Conservation (phyloP, 2,797 vertebrate genomes). For the Synanceia verrucosa region DNA sequence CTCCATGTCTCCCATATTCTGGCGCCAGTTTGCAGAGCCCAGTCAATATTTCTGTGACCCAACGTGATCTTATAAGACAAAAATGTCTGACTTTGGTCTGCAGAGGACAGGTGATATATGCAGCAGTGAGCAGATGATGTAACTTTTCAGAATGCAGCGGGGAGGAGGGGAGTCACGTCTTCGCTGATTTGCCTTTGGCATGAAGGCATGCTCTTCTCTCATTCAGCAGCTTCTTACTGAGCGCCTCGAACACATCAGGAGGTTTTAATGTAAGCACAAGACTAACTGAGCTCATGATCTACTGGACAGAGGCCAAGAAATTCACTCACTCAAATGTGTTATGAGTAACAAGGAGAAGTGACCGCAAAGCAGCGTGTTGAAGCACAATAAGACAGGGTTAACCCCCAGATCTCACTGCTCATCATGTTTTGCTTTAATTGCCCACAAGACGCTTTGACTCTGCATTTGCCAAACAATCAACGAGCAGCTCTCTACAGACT, state of each 20-base stretch:
- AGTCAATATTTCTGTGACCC: neutral
- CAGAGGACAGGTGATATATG: neutral
- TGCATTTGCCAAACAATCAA: neutral
- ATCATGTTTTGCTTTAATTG: constrained; percentile 9
- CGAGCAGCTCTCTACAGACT: neutral
- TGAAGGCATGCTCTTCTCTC: constrained; percentile 3
- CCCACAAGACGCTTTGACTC: neutral
- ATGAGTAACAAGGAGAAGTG: neutral
- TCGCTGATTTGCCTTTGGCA: constrained; percentile 20
- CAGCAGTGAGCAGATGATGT: neutral
- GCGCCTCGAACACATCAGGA: neutral
- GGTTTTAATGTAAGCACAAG: neutral
- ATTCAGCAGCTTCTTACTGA: constrained; percentile 8
- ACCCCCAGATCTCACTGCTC: neutral
- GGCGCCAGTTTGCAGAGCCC: neutral
- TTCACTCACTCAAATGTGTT: constrained; percentile 6
- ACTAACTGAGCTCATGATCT: constrained; percentile 12
- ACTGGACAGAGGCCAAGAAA: neutral
- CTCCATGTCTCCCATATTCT: neutral
- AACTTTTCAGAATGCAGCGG: constrained; percentile 14
- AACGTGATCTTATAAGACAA: neutral
- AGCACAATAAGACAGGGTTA: constrained; percentile 15
- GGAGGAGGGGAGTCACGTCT: neutral
- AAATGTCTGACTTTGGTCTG: neutral
- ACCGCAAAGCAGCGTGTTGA: neutral